phyloP scores from a whole-genome alignment of 2,888 invertebrate genomes.

The Smittia sp. region DNA sequence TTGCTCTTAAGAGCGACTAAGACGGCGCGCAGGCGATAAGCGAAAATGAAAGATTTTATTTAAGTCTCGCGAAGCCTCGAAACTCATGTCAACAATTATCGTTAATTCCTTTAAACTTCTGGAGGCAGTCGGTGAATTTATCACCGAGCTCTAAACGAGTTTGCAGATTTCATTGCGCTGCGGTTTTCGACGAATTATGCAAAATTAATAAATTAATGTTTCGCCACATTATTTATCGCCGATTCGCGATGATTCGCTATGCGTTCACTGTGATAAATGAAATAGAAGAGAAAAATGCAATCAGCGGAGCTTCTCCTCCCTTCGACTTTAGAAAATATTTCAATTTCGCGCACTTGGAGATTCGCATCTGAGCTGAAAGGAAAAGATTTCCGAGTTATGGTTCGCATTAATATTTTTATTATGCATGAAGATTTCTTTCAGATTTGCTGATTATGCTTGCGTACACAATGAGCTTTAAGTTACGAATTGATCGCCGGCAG shows the following conservation, averaged over 20 bases:
- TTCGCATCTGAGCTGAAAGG: neutral
- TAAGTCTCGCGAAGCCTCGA: neutral
- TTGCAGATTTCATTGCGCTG: neutral
- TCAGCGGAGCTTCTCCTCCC: neutral
- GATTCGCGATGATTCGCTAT: neutral
- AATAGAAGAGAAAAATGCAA: slow-evolving; percentile 3
- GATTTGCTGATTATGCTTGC: neutral
- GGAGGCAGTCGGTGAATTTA: neutral
- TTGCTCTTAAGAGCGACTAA: neutral
- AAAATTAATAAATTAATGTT: slow-evolving; percentile 4
- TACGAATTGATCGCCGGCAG: slow-evolving; percentile 1
- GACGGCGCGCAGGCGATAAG: neutral
- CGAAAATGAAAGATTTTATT: neutral
- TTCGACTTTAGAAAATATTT: neutral
- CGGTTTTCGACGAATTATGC: neutral
- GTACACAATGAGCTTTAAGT: neutral
- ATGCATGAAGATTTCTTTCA: slow-evolving; percentile 13
- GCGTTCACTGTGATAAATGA: neutral
- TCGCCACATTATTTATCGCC: neutral
- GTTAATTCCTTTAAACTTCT: neutral
- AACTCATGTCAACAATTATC: slow-evolving; percentile 8
- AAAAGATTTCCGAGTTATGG: neutral
- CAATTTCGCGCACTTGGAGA: neutral
- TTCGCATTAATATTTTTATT: slow-evolving; percentile 8
- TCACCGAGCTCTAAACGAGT: neutral